Evolutionary conservation across 2,888 invertebrate species (phyloP), one percentile per base, ranked within the genome.

Genomic region (Craniophora ligustri): DNA sequence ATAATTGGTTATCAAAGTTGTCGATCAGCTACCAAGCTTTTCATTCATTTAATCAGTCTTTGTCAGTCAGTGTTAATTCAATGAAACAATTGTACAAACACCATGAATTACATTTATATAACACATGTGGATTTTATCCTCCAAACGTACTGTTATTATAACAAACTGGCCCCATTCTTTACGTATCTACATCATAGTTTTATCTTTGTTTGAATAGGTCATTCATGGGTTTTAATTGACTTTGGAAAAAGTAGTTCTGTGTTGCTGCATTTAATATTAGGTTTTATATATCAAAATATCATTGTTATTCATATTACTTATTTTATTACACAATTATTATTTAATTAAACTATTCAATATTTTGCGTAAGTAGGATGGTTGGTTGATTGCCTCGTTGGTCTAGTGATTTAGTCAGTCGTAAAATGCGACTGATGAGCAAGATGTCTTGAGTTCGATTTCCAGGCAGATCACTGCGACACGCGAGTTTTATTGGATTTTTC

Each of bases 171-270:
- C 39, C 38, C 26, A 46, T 56, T 68, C 40, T 60, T 40, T 30
- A 8, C 26, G 21, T 19, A 44, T 44, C 49, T n/a, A n/a, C n/a
- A n/a, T n/a, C n/a, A n/a, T n/a, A 13, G 41, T 15, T 48, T 56
- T 62, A 61, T 61, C 56, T 61, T n/a, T 38, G 21, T 38, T 42
- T 55, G 41, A 53, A 57, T 62, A 30, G 49, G 38, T 35, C 45
- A 66, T 65, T 58, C 68, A 62, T 36, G 16, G 51, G 31, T 60
- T 61, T 63, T n/a, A 14, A 32, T 31, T 16, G 16, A 34, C n/a
- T 16, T 34, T 34, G 5, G 5, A 26, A 23, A 26, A 26, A 4
- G n/a, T 10, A 10, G 10, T n/a, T 26, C 26, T 26, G n/a, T 26
- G n/a, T 26, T 26, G n/a, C n/a, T n/a, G 26, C n/a, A 4, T 4